phyloP scores from a whole-genome alignment of 2,113 vertebrate species.

The Galeopterus variegatus region DNA sequence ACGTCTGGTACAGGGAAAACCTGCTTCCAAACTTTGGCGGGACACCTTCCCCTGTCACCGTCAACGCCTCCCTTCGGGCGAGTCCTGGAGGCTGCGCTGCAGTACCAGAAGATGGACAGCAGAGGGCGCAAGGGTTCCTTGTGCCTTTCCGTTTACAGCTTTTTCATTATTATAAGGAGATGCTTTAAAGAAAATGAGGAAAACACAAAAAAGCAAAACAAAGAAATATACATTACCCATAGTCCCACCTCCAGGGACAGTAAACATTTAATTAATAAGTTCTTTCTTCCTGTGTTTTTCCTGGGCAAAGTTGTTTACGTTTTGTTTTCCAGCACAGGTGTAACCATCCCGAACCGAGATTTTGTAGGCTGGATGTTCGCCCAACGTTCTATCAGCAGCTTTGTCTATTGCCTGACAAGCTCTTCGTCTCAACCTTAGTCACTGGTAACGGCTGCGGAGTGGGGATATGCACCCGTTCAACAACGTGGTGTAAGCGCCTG shows the following conservation, averaged over 20 bases:
- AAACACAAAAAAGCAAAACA: constrained; percentile 25
- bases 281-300: neutral
- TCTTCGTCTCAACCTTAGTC: accelerated
- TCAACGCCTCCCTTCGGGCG: accelerated
- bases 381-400: accelerated
- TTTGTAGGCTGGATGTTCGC: neutral
- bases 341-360: accelerated
- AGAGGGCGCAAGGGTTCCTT: constrained; percentile 63
- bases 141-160: accelerated
- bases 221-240: neutral
- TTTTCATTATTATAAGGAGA: neutral
- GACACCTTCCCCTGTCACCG: neutral
- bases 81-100: neutral
- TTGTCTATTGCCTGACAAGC: neutral
- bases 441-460: accelerated
- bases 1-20: neutral
- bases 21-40: neutral
- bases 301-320: neutral
- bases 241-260: neutral
- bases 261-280: neutral
- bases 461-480: too few species aligned
- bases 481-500: too few species aligned
- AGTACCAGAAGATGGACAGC: neutral
- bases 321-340: neutral
- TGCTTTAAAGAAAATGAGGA: neutral